Evolutionary conservation across 2,113 vertebrate species (phyloP).

Genomic region (Ellobius talpinus): DNA sequence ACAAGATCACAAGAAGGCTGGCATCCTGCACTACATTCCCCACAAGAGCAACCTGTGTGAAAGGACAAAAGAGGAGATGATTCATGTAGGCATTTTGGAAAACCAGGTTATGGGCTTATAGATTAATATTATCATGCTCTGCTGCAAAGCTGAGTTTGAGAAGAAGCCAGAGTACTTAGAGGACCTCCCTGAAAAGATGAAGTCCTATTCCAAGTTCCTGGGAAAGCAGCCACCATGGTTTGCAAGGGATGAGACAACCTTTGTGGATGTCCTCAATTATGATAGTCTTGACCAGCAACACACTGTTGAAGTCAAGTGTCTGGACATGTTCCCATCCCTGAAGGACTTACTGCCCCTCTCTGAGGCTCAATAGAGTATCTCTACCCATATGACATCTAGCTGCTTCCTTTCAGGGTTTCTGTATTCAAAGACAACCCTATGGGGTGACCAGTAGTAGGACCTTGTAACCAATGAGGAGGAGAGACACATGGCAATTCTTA

Average conservation of each 20-base stretch:
- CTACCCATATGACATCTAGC: neutral
- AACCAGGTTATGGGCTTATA: neutral
- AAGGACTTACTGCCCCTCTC: neutral
- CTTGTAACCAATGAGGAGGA: neutral
- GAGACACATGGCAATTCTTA: neutral
- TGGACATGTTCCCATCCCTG: neutral
- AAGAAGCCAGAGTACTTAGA: neutral
- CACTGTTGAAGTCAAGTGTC: neutral
- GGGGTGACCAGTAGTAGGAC: neutral
- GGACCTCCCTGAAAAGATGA: neutral
- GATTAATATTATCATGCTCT: neutral
- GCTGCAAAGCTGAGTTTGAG: neutral
- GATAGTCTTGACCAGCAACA: neutral
- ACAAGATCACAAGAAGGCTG: no score
- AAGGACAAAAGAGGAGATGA: neutral
- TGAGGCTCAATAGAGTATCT: neutral
- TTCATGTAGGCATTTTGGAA: neutral
- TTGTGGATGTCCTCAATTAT: neutral
- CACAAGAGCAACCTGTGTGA: neutral
- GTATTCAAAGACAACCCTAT: neutral
- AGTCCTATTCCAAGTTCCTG: neutral
- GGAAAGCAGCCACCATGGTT: neutral
- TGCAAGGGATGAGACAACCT: neutral
- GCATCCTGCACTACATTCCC: neutral
- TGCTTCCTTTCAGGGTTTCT: neutral